Evolutionary conservation across 2,113 vertebrate genomes (phyloP), one percentile per base, ranked within the genome.

Genomic region (Atrichornis clamosus): DNA sequence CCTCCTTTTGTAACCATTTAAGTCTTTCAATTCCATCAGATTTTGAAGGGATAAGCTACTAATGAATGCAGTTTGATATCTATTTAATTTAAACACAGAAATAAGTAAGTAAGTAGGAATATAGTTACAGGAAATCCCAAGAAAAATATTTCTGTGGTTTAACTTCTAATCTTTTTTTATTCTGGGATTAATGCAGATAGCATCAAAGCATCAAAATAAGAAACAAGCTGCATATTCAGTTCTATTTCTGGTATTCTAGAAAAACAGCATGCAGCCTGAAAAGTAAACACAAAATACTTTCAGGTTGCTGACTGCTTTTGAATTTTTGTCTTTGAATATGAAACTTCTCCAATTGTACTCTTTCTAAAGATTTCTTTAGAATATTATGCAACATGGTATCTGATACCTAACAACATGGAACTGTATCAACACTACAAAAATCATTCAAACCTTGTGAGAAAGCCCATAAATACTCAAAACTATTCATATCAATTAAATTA

Each of bases 1-100:
- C 22, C 78, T 77, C 46, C 46, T 72, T 91, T 74, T 67, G 19
- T 60, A 89, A 89, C 62, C 39, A 22, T 59, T 85, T 94, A 89
- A 82, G 21, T 87, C 84, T 42, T 92, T 77, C 47, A 85, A 91
- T 94, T 93, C 60, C 49, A 94, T 62, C 74, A 81, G 90, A 95
- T 91, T 96, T 91, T 60, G 56, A 89, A 91, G 41, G 55, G 90
- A 94, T 93, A 87, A 93, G 30, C 73, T 82, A 92, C 73, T 90
- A 96, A 96, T 65, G 60, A 97, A 84, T 64, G 20, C 24, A 64
- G 67, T 58, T 95, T 86, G 92, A 35, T 53, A 76, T 55, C 60
- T 74, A 64, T 69, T 93, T 90, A 42, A 86, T 94, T 94, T 79
- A 83, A 84, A 35, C 55, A 84, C 35, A 70, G n/a, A 96, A 93